Conservation (phyloP, 2,888 invertebrate genomes). For the Odontocerum albicorne region DNA sequence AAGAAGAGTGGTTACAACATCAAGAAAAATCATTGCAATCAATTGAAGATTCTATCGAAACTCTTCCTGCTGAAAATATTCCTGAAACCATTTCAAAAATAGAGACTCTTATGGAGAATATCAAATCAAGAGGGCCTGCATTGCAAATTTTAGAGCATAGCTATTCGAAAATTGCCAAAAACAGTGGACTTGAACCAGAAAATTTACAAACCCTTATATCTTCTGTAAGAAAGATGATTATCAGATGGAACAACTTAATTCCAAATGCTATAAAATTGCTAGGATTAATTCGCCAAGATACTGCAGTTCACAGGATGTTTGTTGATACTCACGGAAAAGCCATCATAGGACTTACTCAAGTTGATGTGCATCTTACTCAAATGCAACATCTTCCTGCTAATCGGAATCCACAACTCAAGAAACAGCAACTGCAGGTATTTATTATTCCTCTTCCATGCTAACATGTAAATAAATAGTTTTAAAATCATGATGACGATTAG, state of each 20-base stretch:
- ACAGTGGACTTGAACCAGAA: conserved; percentile 68
- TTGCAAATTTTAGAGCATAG: conserved; percentile 67
- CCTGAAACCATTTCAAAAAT: conserved; percentile 59
- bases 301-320: conserved; percentile 67
- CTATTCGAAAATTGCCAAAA: conserved; percentile 68
- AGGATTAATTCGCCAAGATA: conserved; percentile 59
- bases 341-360: conserved; percentile 68
- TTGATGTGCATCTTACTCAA: conserved; percentile 73
- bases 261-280: conserved; percentile 61
- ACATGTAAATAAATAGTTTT: no score
- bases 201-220: conserved; percentile 65
- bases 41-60: conserved; percentile 62
- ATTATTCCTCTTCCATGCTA: no score
- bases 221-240: conserved; percentile 59
- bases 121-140: conserved; percentile 59
- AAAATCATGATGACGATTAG: no score
- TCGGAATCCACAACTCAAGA: conserved; percentile 49
- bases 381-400: conserved; percentile 62
- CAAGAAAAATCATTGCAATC: conserved; percentile 64
- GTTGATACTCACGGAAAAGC: conserved; percentile 71
- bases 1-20: conserved; percentile 63
- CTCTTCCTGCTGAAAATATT: conserved; percentile 58
- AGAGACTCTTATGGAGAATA: conserved; percentile 56
- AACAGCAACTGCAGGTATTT: conserved; percentile 52
- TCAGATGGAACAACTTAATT: conserved; percentile 67